Percentiles rank a stretch among this genome's conserved stretches.
Evolutionary conservation across 2,888 invertebrate genomes (phyloP).

Genomic region (Pyrgus malvae): DNA sequence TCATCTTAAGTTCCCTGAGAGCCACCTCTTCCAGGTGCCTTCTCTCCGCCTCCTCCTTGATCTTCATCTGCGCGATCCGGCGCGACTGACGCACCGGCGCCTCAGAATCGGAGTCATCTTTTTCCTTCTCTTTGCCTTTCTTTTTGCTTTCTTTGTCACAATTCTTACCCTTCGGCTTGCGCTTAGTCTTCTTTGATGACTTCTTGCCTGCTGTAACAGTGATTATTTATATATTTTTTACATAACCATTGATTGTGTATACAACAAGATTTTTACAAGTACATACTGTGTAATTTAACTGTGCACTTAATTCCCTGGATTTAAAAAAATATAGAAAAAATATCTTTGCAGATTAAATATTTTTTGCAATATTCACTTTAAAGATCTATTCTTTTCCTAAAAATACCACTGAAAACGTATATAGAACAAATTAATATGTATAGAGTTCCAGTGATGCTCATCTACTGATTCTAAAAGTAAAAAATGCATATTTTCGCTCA

Average conservation of each 20-base stretch:
- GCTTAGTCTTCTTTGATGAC: slow-evolving; percentile 58
- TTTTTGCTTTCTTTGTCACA: not conserved
- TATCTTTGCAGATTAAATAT: too few relatives aligned
- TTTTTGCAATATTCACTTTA: too few relatives aligned
- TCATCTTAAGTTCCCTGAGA: slow-evolving; percentile 84
- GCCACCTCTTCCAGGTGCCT: slow-evolving; percentile 89
- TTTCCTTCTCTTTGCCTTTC: slow-evolving; percentile 41
- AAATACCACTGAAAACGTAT: too few relatives aligned
- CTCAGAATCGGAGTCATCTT: slow-evolving; percentile 54
- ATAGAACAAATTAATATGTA: too few relatives aligned
- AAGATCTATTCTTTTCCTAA: too few relatives aligned
- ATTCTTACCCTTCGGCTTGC: slow-evolving; percentile 45
- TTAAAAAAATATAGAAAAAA: too few relatives aligned
- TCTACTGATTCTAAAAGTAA: too few relatives aligned
- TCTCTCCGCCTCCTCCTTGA: slow-evolving; percentile 91
- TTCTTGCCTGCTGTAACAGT: slow-evolving; percentile 61
- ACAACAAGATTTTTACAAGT: too few relatives aligned
- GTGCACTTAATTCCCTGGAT: too few relatives aligned
- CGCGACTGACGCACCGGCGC: slow-evolving; percentile 89
- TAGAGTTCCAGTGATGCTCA: too few relatives aligned
- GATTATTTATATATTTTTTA: not conserved
- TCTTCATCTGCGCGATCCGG: slow-evolving; percentile 93
- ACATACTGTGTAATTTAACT: too few relatives aligned
- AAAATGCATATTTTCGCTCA: too few relatives aligned
- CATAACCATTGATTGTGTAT: not conserved